Evolutionary conservation across 2,797 vertebrate species (phyloP).

Genomic region (Aeoliscus strigatus): DNA sequence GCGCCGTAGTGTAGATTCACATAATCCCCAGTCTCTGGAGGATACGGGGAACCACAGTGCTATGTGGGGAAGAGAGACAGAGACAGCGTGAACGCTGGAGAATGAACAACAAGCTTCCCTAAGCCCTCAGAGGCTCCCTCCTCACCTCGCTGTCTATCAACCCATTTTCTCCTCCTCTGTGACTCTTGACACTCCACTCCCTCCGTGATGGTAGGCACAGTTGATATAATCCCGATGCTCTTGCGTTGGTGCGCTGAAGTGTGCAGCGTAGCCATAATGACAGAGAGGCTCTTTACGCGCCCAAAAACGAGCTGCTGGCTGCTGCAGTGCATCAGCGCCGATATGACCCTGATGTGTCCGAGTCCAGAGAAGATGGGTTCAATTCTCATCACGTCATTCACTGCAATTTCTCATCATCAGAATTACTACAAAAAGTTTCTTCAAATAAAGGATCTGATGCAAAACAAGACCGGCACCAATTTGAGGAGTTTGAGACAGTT

Average conservation of each 20-base stretch:
- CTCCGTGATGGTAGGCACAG: constrained; percentile 37
- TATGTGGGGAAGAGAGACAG: constrained; percentile 15
- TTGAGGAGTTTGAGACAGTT: too few species aligned
- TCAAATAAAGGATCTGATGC: too few species aligned
- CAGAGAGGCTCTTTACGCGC: constrained; percentile 56
- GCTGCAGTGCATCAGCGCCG: constrained; percentile 65
- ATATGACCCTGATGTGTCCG: constrained; percentile 41
- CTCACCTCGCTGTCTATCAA: constrained; percentile 38
- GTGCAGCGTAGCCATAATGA: constrained; percentile 57
- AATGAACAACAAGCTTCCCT: constrained; percentile 39
- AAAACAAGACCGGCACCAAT: too few species aligned
- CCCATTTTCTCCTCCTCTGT: constrained; percentile 45
- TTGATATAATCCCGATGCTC: constrained; percentile 55
- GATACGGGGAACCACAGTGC: constrained; percentile 28
- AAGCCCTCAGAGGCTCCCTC: constrained; percentile 35
- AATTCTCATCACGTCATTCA: constrained; percentile 27
- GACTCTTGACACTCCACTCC: constrained; percentile 55
- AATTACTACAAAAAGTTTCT: too few species aligned
- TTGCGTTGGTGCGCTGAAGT: constrained; percentile 53
- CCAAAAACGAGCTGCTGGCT: constrained; percentile 46
- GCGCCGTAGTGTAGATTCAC: constrained; percentile 46
- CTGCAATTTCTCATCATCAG: constrained; percentile 23
- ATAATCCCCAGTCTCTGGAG: constrained; percentile 54
- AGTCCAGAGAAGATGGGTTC: constrained; percentile 33
- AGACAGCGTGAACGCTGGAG: constrained; percentile 24